Conservation (phyloP, 1,140 invertebrate species). For the Anastrepha obliqua region DNA sequence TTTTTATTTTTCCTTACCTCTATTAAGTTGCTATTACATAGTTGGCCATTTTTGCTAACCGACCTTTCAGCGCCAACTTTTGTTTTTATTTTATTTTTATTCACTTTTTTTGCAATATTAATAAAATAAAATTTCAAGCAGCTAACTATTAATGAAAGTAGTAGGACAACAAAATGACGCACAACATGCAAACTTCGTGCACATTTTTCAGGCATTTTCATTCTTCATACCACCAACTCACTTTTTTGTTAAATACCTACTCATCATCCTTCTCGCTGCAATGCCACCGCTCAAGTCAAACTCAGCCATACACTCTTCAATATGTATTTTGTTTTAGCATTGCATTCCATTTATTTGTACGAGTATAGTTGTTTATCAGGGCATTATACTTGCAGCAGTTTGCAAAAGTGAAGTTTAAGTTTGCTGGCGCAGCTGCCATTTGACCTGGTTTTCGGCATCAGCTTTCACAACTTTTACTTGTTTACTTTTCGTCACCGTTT, state of each 20-base stretch:
- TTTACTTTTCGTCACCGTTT: not conserved
- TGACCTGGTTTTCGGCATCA: constrained; percentile 2
- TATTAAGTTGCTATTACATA: not conserved
- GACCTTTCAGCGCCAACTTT: constrained; percentile 8
- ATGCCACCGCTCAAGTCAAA: not conserved
- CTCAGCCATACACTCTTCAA: not conserved
- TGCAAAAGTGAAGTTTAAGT: constrained; percentile 7
- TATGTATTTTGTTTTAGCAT: not conserved
- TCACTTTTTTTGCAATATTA: not conserved
- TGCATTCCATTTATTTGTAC: not conserved
- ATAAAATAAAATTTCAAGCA: not conserved
- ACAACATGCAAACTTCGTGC: constrained; percentile 8
- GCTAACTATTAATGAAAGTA: constrained; percentile 34
- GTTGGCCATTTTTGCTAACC: not conserved
- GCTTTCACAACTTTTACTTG: constrained; percentile 1
- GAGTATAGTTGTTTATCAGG: not conserved
- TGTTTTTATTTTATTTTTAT: constrained; percentile 3
- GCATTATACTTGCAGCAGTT: not conserved
- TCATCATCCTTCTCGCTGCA: not conserved
- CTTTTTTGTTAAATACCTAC: not conserved
- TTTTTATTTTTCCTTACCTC: not conserved
- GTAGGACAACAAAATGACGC: constrained; percentile 5
- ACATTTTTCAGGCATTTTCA: not conserved
- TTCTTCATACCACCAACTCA: not conserved
- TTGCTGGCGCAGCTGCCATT: not conserved